A percentile compares a stretch with the other conserved stretches of the same genome.
These are phyloP conservation scores for Daktulosphaira vitifoliae DNA, from an alignment of 1,140 invertebrate genomes.

Conservation along the genomic window DNA sequence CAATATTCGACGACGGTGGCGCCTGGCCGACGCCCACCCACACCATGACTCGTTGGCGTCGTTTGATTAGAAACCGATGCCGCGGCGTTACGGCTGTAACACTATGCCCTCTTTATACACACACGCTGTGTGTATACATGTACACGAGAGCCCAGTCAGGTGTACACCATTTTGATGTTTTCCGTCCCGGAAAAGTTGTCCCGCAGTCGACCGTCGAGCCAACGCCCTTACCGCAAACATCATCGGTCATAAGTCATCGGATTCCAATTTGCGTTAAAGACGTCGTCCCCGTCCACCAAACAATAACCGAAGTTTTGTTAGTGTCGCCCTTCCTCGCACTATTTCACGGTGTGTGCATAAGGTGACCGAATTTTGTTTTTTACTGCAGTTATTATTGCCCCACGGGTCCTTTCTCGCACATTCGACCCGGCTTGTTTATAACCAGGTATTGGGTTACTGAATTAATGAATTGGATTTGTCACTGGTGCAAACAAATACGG, in stretches of 20 bases:
- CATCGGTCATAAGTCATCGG: constrained; percentile 16
- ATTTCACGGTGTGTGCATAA: too few relatives aligned
- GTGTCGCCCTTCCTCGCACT: not conserved
- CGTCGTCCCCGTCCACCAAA: not conserved
- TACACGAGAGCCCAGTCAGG: not conserved
- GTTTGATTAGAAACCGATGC: constrained; percentile 19
- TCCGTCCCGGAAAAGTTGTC: too few relatives aligned
- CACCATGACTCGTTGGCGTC: not conserved
- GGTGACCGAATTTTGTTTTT: too few relatives aligned
- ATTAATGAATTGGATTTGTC: constrained; percentile 23
- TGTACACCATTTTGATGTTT: not conserved
- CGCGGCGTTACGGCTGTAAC: not conserved
- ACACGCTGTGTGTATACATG: too few relatives aligned
- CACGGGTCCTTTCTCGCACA: too few relatives aligned
- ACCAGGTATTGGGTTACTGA: constrained; percentile 20
- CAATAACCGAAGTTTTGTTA: not conserved
- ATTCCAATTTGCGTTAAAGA: constrained; percentile 22
- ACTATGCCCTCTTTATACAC: not conserved
- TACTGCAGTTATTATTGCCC: too few relatives aligned
- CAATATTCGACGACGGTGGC: constrained; percentile 4
- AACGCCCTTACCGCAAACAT: constrained; percentile 29
- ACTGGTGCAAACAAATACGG: not conserved
- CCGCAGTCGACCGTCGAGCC: not conserved
- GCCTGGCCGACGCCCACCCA: constrained; percentile 8
- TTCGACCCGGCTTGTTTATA: constrained; percentile 1